These are phyloP conservation scores for Orestias chungarensis DNA, from an alignment of 2,797 vertebrate genomes.

Conservation along the genomic window DNA sequence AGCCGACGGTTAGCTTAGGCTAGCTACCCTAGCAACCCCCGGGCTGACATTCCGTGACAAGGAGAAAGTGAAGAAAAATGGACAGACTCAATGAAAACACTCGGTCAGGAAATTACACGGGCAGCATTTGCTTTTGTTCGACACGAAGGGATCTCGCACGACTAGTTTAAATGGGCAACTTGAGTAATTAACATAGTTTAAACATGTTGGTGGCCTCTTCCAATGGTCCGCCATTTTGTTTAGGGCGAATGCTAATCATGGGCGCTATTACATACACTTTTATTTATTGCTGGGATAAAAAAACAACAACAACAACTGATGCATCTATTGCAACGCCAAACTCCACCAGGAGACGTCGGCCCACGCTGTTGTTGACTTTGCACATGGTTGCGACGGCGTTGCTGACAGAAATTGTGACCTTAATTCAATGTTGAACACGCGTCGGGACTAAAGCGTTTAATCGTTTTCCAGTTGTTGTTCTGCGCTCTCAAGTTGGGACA, in stretches of 20 bases:
- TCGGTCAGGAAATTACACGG: conserved; percentile 69
- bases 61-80: conserved; percentile 86
- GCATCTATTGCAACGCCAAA: conserved; percentile 55
- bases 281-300: conserved; percentile 83
- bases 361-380: conserved; percentile 60
- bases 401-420: conserved; percentile 39
- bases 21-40: conserved; percentile 71
- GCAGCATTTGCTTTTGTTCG: conserved; percentile 54
- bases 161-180: conserved; percentile 74
- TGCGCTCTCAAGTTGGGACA: conserved; percentile 65
- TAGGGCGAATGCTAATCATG: conserved; percentile 87
- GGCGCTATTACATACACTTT: conserved; percentile 86
- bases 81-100: conserved; percentile 74
- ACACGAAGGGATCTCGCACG: conserved; percentile 44
- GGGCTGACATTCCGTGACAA: conserved; percentile 88
- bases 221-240: conserved; percentile 88
- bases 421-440: conserved; percentile 75
- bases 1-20: conserved; percentile 74
- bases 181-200: conserved; percentile 85
- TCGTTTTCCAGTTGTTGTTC: conserved; percentile 64
- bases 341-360: conserved; percentile 34
- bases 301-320: too few species aligned
- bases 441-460: conserved; percentile 81
- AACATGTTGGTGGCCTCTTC: conserved; percentile 87
- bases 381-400: conserved; percentile 36